Evolutionary conservation across 2,888 invertebrate genomes (phyloP), one percentile per base, ranked within the genome.

Genomic region (Hylaea fasciaria): DNA sequence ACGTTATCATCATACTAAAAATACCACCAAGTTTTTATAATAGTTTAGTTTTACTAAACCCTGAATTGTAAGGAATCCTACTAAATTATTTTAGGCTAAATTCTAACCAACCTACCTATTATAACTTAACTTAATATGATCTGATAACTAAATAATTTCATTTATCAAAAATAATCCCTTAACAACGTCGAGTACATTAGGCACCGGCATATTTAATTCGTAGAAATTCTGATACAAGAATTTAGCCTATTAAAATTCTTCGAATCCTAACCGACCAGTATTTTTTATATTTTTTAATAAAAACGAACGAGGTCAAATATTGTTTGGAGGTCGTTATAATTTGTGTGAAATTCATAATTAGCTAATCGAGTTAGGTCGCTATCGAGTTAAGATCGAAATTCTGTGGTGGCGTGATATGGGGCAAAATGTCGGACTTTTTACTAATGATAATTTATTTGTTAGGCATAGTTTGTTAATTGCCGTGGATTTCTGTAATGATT

Each of bases 281-380:
- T 43, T 39, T 49, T 44, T 44, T n/a, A 32, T n/a, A 40, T 50
- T 37, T 44, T 51, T 57, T 52, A 39, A 59, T 51, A 12, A 44
- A 44, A 45, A 41, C 45, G 44, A 65, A 64, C 65, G 68, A 66
- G 77, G 76, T 73, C 77, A 73, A 69, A 62, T 61, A 56, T 46
- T 50, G 55, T 62, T 65, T 70, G 41, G 52, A 65, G 71, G 74
- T 76, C 70, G 66, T 74, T 75, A 81, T 86, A 87, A 87, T 87
- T 88, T 87, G 86, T 88, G 87, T 88, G 85, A 87, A 87, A 88
- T 87, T 86, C 84, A 80, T 86, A 87, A 88, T 87, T 87, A 85
- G 78, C 73, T 82, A 83, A 83, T 86, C 83, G 76, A 77, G 78
- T 83, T 78, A 80, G 55, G 17, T 66, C 59, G 60, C 70, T 80